These are phyloP conservation scores for Pyrrhura leucotis DNA, from an alignment of 2,797 vertebrate genomes.

Conservation along the genomic window DNA sequence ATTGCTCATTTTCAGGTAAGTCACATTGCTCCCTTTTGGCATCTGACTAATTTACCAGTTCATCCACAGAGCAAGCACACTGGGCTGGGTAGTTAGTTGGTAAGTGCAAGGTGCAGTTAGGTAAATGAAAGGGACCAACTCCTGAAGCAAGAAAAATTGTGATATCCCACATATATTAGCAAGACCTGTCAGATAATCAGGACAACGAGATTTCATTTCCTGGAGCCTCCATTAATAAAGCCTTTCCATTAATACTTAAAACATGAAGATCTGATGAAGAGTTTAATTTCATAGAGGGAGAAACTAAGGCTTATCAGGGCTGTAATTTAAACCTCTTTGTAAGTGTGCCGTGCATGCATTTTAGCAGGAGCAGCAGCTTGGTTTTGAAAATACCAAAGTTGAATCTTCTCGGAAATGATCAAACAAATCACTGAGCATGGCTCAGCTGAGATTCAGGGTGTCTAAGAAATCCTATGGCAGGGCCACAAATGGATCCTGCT, in stretches of 20 bases:
- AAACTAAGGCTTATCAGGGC: not conserved
- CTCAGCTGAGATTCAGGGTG: not conserved
- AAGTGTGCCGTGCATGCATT: not conserved
- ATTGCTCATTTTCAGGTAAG: not conserved
- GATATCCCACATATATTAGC: not conserved
- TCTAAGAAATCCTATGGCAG: not conserved
- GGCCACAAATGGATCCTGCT: not conserved
- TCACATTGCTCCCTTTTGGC: slow-evolving; percentile 38
- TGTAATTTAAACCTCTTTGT: not conserved
- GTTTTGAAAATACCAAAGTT: not conserved
- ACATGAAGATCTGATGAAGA: not conserved
- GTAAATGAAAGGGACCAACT: not conserved
- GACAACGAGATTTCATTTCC: not conserved
- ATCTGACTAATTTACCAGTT: slow-evolving; percentile 30
- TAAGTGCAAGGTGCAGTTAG: not conserved
- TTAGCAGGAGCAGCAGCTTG: not conserved
- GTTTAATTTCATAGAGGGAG: not conserved
- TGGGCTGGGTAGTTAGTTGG: not conserved
- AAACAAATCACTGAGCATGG: not conserved
- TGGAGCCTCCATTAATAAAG: not conserved
- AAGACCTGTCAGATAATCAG: not conserved
- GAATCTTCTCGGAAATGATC: not conserved
- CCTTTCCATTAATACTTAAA: not conserved
- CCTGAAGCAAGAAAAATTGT: not conserved
- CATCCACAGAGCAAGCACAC: not conserved